Conservation (phyloP, 2,888 invertebrate genomes). For the Chaitophorus viminalis region DNA sequence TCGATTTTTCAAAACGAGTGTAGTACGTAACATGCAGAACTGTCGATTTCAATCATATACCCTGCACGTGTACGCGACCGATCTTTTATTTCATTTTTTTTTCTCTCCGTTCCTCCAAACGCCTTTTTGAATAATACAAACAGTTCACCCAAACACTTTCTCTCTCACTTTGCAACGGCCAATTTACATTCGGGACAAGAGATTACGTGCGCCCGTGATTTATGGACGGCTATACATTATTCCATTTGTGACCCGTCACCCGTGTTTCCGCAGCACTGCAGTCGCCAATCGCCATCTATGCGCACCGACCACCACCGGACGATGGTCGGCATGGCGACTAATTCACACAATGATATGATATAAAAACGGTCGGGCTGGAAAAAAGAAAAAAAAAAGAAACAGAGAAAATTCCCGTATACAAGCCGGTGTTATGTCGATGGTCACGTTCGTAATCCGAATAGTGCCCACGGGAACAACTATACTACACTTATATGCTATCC, state of each 20-base stretch:
- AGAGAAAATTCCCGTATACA: too few relatives aligned
- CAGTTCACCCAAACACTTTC: background rate
- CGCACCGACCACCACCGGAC: background rate
- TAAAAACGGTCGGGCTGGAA: background rate
- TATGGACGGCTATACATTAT: background rate
- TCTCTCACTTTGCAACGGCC: background rate
- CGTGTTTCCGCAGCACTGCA: background rate
- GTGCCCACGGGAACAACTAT: too few relatives aligned
- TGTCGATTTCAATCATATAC: conserved; percentile 4
- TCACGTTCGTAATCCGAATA: too few relatives aligned
- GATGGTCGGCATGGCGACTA: background rate
- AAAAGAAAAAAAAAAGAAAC: background rate
- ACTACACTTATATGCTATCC: too few relatives aligned
- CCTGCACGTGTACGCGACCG: background rate
- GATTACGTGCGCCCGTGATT: conserved; percentile 36
- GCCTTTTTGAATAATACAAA: too few relatives aligned
- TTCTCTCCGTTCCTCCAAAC: background rate
- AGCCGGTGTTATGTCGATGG: too few relatives aligned
- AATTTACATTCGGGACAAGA: conserved; percentile 41
- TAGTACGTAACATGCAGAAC: too few relatives aligned
- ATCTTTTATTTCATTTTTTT: background rate
- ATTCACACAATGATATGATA: background rate
- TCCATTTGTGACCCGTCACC: background rate
- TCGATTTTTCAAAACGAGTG: background rate
- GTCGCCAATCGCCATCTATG: background rate